Evolutionary conservation across 2,797 vertebrate genomes (phyloP), one percentile per base, ranked within the genome.

Genomic region (Sebastes melanostomus): DNA sequence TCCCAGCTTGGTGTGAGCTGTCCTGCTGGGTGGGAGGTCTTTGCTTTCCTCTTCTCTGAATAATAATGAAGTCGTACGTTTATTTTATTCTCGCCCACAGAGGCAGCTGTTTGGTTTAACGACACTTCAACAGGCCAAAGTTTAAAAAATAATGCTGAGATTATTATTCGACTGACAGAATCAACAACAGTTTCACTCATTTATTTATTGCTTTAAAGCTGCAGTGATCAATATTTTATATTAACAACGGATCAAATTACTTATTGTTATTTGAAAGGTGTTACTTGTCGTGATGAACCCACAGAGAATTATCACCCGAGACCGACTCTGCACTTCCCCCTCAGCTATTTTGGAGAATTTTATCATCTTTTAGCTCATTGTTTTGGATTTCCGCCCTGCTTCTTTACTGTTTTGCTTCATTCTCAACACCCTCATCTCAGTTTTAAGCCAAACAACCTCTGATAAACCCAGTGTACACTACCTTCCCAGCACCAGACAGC

Each of bases 1-100:
- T 85, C 63, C 13, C 71, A 55, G 82, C 77, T 56, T 71, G 6
- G 11, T 75, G 78, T 80, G 77, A 58, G 67, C 66, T 61, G 59
- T 70, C 65, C 52, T 61, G 75, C 67, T 71, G 63, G 10, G 68
- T 68, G 66, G 50, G 50, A 74, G 63, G 76, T 13, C 50, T 62
- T 78, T 22, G 46, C 38, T 25, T 32, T 63, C 42, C 5, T 34
- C 13, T 62, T 52, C 63, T 66, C 42, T 27, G 32, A 68, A 78
- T 32, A 50, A 55, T 29, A 85, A 82, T 12, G 6, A 77, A 60
- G 25, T 12, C 11, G 75, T 29, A 16, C 1, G 1, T 80, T 55
- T 42, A 32, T 73, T 76, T 60, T n/a, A 29, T 34, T 65, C 42
- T 14, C 54, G 5, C 25, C 4, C 4, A 10, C 8, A 56, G 42